These are phyloP conservation scores for Morpho helenor DNA, from an alignment of 2,888 invertebrate genomes.

Conservation along the genomic window DNA sequence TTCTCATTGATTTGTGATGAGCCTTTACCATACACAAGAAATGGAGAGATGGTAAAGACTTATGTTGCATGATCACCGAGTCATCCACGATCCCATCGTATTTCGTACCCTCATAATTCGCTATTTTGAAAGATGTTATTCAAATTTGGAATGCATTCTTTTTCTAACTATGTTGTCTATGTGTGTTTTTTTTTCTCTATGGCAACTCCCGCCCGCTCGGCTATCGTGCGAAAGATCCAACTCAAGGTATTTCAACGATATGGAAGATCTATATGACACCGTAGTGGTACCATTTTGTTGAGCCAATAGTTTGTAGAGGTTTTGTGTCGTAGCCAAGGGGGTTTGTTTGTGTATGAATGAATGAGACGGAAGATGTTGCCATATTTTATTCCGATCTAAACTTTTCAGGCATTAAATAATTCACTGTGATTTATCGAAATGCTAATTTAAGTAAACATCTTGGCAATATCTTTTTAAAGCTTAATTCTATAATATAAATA, in stretches of 20 bases:
- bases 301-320: conserved; percentile 68
- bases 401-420: background rate
- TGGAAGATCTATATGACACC: conserved; percentile 39
- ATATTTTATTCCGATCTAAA: conserved; percentile 23
- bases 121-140: conserved; percentile 26
- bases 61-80: conserved; percentile 48
- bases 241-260: conserved; percentile 66
- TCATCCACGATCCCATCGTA: conserved; percentile 45
- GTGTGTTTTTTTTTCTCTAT: conserved; percentile 84
- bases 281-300: conserved; percentile 66
- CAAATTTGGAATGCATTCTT: conserved; percentile 77
- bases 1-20: conserved; percentile 19
- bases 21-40: conserved; percentile 19
- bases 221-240: conserved; percentile 81
- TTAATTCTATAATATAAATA: background rate
- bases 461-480: conserved; percentile 10
- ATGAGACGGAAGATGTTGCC: conserved; percentile 54
- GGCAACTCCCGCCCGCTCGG: conserved; percentile 83
- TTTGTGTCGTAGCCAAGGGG: conserved; percentile 78
- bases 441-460: background rate
- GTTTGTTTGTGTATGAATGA: conserved; percentile 66
- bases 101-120: conserved; percentile 36
- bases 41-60: conserved; percentile 21
- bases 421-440: background rate
- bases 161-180: conserved; percentile 82